Evolutionary conservation across 2,888 invertebrate species (phyloP).

Genomic region (Parnassius apollo): DNA sequence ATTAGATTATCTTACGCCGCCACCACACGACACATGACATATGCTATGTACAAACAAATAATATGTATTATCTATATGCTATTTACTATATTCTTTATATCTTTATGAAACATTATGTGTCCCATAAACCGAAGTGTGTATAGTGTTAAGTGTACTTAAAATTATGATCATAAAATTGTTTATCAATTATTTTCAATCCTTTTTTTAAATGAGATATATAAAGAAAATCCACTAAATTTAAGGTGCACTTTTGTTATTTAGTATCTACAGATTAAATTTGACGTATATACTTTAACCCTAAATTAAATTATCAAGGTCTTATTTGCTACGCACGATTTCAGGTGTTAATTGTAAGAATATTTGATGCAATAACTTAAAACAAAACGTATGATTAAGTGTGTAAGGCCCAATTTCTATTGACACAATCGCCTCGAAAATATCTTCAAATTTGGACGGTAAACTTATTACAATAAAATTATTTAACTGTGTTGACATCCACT

Average conservation of each 20-base stretch:
- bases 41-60: too few species aligned
- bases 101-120: too few species aligned
- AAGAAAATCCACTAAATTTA: neutral
- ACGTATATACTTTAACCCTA: neutral
- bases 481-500: conserved; percentile 7
- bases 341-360: conserved; percentile 10
- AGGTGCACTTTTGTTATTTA: neutral
- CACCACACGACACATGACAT: too few species aligned
- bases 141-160: too few species aligned
- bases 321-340: neutral
- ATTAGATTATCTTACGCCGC: too few species aligned
- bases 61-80: too few species aligned
- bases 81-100: too few species aligned
- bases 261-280: neutral
- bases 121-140: too few species aligned
- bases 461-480: conserved; percentile 4
- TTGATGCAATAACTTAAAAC: neutral
- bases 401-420: conserved; percentile 6
- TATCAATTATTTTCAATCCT: too few species aligned
- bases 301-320: conserved; percentile 12
- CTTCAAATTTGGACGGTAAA: conserved; percentile 3
- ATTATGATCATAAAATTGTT: too few species aligned
- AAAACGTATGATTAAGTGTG: neutral
- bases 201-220: too few species aligned
- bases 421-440: neutral